Evolutionary conservation across 2,113 vertebrate genomes (phyloP).

Genomic region (Colaptes auratus): DNA sequence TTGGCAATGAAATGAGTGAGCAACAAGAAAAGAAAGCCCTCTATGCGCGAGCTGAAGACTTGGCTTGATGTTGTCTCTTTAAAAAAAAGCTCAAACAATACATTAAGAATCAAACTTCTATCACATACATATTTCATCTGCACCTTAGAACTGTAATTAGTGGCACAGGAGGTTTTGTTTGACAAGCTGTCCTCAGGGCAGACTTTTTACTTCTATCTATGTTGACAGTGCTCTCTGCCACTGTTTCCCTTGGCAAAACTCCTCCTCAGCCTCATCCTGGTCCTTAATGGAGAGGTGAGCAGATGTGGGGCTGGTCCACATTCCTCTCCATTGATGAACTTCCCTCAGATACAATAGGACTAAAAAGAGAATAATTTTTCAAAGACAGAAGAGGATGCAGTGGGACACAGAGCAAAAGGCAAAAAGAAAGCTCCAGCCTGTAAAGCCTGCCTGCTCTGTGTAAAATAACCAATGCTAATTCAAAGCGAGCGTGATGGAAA

Average conservation of each 20-base stretch:
- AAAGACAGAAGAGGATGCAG: not conserved
- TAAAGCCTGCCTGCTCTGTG: conserved; percentile 29
- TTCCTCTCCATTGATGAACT: conserved; percentile 9
- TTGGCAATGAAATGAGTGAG: not conserved
- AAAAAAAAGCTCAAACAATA: not conserved
- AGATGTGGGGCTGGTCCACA: not conserved
- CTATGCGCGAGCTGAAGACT: not conserved
- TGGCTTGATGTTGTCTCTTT: conserved; percentile 11
- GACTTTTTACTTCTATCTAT: conserved; percentile 57
- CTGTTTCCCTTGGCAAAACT: conserved; percentile 14
- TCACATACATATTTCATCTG: conserved; percentile 40
- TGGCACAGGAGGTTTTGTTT: not conserved
- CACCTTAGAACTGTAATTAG: conserved; percentile 50
- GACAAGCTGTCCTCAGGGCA: conserved; percentile 15
- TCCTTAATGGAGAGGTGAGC: rapidly evolving
- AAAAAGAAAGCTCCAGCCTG: conserved; percentile 6
- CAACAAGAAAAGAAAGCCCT: not conserved
- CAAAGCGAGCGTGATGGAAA: not conserved
- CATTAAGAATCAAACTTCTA: conserved; percentile 31
- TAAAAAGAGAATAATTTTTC: conserved; percentile 29
- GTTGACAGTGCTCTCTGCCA: not conserved
- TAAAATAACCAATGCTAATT: conserved; percentile 32
- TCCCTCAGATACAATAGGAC: not conserved
- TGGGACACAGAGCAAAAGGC: not conserved
- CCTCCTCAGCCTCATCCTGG: not conserved